Conservation (phyloP, 2,113 vertebrate genomes). For the Zapornia atra region DNA sequence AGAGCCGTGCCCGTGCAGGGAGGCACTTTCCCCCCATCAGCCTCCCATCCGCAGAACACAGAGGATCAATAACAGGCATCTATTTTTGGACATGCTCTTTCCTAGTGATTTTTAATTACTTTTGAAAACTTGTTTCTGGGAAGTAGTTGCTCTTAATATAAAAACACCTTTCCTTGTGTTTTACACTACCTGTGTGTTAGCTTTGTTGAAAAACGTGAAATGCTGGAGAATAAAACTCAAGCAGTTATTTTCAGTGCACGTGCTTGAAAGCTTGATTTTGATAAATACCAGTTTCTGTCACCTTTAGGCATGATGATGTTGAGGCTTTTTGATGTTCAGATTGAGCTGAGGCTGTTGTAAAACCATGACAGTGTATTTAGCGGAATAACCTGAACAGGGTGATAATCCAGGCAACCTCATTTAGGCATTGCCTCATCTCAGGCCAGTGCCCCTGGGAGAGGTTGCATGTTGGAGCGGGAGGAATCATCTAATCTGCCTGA, state of each 20-base stretch:
- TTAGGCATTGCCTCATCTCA: not conserved
- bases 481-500: not conserved
- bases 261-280: not conserved
- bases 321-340: not conserved
- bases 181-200: not conserved
- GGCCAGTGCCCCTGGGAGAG: not conserved
- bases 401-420: not conserved
- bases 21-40: not conserved
- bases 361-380: not conserved
- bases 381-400: not conserved
- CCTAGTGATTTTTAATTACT: not conserved
- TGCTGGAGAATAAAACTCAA: not conserved
- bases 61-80: not conserved
- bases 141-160: not conserved
- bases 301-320: not conserved
- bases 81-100: not conserved
- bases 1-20: accelerated
- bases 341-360: not conserved
- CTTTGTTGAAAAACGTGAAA: not conserved
- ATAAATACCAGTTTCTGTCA: not conserved
- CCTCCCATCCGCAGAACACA: not conserved
- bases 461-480: not conserved
- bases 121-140: not conserved
- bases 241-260: not conserved
- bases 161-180: not conserved